A percentile compares a stretch with the other conserved stretches of the same genome.
Evolutionary conservation across 2,888 invertebrate genomes (phyloP).

Genomic region (Alcis repandata): DNA sequence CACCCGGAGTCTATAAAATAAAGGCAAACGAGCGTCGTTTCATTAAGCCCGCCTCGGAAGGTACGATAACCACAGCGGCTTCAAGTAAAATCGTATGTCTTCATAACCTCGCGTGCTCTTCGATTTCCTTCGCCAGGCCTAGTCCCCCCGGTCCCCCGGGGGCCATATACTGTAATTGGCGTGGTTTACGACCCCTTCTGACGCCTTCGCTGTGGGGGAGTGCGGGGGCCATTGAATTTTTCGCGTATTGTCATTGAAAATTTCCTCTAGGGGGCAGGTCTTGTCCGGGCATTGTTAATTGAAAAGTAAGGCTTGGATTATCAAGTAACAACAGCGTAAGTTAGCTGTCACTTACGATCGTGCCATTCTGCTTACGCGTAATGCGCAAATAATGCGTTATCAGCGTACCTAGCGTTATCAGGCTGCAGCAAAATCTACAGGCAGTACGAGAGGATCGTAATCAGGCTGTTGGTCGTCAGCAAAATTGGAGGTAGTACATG

Average conservation of each 20-base stretch:
- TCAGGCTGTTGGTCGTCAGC: neutral
- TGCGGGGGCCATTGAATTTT: slow-evolving; percentile 22
- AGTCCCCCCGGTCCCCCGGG: slow-evolving; percentile 44
- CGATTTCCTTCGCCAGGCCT: slow-evolving; percentile 30
- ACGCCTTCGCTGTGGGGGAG: slow-evolving; percentile 10
- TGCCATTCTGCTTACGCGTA: neutral
- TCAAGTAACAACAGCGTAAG: neutral
- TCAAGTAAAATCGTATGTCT: slow-evolving; percentile 40
- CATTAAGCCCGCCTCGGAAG: slow-evolving; percentile 10
- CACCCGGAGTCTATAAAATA: slow-evolving; percentile 19
- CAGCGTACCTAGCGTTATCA: neutral
- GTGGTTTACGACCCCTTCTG: slow-evolving; percentile 56
- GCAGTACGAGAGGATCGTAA: neutral
- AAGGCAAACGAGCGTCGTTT: slow-evolving; percentile 13
- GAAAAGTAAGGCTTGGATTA: slow-evolving; percentile 4
- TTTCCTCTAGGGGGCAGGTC: slow-evolving; percentile 6
- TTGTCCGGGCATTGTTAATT: slow-evolving; percentile 5
- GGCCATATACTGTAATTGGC: slow-evolving; percentile 58
- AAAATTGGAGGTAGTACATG: too few species aligned
- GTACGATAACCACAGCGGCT: slow-evolving; percentile 23
- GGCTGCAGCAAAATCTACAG: neutral
- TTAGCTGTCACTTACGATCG: neutral
- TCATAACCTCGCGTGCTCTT: slow-evolving; percentile 34
- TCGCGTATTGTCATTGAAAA: slow-evolving; percentile 25
- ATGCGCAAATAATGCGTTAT: neutral